Evolutionary conservation across 2,888 invertebrate species (phyloP).

Genomic region (Magallana nippona): DNA sequence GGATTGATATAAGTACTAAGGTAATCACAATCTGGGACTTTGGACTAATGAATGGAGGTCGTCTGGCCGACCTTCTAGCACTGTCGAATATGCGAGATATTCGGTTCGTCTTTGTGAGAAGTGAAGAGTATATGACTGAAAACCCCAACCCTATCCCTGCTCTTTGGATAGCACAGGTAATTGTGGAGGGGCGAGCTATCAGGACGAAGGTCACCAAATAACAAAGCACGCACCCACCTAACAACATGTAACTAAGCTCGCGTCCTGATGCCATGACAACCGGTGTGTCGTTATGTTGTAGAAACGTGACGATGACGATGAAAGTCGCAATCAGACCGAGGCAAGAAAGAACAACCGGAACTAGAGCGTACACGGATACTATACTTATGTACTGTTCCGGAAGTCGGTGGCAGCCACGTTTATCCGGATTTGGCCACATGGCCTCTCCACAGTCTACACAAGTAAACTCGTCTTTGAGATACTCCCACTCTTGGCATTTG

Average conservation of each 20-base stretch:
- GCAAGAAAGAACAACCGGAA: slow-evolving; percentile 84
- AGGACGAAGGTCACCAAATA: slow-evolving; percentile 85
- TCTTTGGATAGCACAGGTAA: slow-evolving; percentile 81
- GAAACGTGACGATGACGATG: slow-evolving; percentile 84
- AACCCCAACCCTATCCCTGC: slow-evolving; percentile 80
- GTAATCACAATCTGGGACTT: slow-evolving; percentile 85
- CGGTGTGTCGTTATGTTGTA: slow-evolving; percentile 85
- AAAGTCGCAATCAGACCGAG: slow-evolving; percentile 84
- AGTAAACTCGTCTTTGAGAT: slow-evolving; percentile 76
- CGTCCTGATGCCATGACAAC: slow-evolving; percentile 85
- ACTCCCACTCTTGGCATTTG: slow-evolving; percentile 75
- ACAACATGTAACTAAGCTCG: slow-evolving; percentile 85
- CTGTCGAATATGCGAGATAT: slow-evolving; percentile 85
- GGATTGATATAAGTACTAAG: slow-evolving; percentile 82
- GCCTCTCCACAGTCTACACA: slow-evolving; percentile 77
- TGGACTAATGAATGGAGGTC: slow-evolving; percentile 85
- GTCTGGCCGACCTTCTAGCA: slow-evolving; percentile 84
- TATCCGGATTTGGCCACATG: slow-evolving; percentile 76
- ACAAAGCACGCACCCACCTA: slow-evolving; percentile 84
- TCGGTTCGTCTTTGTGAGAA: slow-evolving; percentile 86
- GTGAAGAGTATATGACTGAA: slow-evolving; percentile 84
- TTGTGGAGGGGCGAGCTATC: slow-evolving; percentile 83
- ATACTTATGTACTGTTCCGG: slow-evolving; percentile 76
- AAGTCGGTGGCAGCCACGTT: slow-evolving; percentile 70
- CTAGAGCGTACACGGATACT: slow-evolving; percentile 83